These are phyloP conservation scores for Leucania comma DNA, from an alignment of 2,888 invertebrate genomes.

Conservation along the genomic window DNA sequence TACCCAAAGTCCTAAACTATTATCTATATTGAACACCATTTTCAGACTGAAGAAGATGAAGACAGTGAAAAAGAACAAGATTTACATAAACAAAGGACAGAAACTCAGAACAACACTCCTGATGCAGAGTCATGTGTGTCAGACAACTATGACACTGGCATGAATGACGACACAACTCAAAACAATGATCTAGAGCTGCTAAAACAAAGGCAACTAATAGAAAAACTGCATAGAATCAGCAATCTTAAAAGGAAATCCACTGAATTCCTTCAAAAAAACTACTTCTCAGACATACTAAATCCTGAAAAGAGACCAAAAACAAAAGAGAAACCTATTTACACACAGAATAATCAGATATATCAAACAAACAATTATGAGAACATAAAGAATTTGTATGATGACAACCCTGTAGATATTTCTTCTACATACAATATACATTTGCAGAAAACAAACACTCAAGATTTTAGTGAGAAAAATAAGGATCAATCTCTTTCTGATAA, in stretches of 20 bases:
- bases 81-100: slow-evolving; percentile 76
- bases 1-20: neutral
- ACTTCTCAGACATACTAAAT: slow-evolving; percentile 81
- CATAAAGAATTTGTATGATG: slow-evolving; percentile 82
- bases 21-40: slow-evolving; percentile 22
- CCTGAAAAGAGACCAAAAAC: slow-evolving; percentile 85
- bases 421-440: slow-evolving; percentile 76
- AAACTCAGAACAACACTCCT: slow-evolving; percentile 76
- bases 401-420: slow-evolving; percentile 81
- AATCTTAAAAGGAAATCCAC: slow-evolving; percentile 88
- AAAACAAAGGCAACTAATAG: slow-evolving; percentile 86
- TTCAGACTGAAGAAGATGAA: slow-evolving; percentile 86
- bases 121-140: slow-evolving; percentile 80
- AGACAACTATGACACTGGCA: slow-evolving; percentile 77
- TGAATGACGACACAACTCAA: slow-evolving; percentile 76
- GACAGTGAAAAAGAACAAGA: slow-evolving; percentile 81
- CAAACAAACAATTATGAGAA: slow-evolving; percentile 79
- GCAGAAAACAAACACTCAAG: slow-evolving; percentile 73
- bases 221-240: slow-evolving; percentile 85
- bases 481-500: slow-evolving; percentile 74
- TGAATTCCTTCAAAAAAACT: slow-evolving; percentile 85
- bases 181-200: slow-evolving; percentile 79
- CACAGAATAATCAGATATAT: slow-evolving; percentile 75
- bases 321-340: slow-evolving; percentile 80
- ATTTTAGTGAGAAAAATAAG: slow-evolving; percentile 76